A percentile compares a stretch with the other conserved stretches of the same genome.
Conservation (phyloP, 2,888 invertebrate genomes). For the Philaethria dido region DNA sequence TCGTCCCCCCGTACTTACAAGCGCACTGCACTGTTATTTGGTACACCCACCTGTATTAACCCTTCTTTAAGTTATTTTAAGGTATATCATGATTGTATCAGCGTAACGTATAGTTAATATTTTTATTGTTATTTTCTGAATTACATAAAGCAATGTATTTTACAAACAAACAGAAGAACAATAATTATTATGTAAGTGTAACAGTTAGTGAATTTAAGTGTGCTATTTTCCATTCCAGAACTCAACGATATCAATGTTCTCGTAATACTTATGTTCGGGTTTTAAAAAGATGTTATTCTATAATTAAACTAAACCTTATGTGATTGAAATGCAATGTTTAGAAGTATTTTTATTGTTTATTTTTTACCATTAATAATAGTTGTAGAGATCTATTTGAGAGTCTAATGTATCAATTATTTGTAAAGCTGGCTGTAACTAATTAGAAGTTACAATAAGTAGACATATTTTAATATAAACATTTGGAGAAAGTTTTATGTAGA, state of each 20-base stretch:
- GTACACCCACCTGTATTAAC: conserved; percentile 68
- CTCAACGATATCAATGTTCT: conserved; percentile 83
- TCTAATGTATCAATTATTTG: conserved; percentile 85
- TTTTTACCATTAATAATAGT: conserved; percentile 84
- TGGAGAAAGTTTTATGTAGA: conserved; percentile 84
- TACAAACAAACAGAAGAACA: conserved; percentile 83
- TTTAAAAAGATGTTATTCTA: conserved; percentile 82
- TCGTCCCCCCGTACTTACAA: conserved; percentile 74
- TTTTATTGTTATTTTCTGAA: conserved; percentile 82
- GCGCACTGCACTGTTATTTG: conserved; percentile 81
- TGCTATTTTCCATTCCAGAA: conserved; percentile 84
- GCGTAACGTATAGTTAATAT: conserved; percentile 78
- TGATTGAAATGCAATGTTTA: conserved; percentile 85
- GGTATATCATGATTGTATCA: conserved; percentile 73
- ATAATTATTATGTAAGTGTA: conserved; percentile 84
- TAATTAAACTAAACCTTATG: conserved; percentile 82
- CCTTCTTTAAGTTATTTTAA: conserved; percentile 73
- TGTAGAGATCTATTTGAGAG: conserved; percentile 84
- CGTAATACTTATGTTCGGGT: conserved; percentile 82
- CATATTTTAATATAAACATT: conserved; percentile 84
- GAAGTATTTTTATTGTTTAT: conserved; percentile 84
- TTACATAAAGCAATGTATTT: conserved; percentile 82
- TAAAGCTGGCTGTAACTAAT: conserved; percentile 84
- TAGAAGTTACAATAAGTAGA: conserved; percentile 84
- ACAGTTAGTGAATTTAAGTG: conserved; percentile 84